A percentile compares a stretch with the other conserved stretches of the same genome.
phyloP scores from a whole-genome alignment of 2,797 vertebrate species.

The Xiphorhynchus erythropygius region DNA sequence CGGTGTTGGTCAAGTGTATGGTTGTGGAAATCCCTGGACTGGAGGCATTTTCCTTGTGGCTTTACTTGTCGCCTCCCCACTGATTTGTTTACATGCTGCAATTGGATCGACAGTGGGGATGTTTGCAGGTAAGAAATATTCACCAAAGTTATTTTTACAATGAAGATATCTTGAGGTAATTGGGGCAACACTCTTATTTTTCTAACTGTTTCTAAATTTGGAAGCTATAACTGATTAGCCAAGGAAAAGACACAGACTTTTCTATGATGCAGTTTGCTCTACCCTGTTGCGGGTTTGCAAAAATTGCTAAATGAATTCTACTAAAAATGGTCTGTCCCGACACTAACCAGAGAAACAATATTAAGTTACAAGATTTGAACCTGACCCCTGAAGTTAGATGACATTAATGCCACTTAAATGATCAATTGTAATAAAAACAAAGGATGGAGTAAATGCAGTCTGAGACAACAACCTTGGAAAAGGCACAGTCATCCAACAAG shows the following conservation, averaged over 20 bases:
- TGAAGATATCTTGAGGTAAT: rapidly evolving
- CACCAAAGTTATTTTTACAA: neutral
- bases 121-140: constrained; percentile 84
- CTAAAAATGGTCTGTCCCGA: neutral
- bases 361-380: neutral
- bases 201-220: neutral
- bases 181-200: neutral
- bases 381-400: neutral
- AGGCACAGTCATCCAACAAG: neutral
- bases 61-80: constrained; percentile 89
- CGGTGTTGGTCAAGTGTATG: constrained; percentile 91
- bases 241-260: neutral
- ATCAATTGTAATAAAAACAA: neutral
- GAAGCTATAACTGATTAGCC: neutral
- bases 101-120: constrained; percentile 90
- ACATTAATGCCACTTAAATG: neutral
- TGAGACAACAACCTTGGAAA: neutral
- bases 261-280: neutral
- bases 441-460: neutral
- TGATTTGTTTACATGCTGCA: constrained; percentile 88
- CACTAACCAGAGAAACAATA: neutral
- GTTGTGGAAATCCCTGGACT: constrained; percentile 93
- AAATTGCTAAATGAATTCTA: neutral
- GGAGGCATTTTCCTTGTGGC: constrained; percentile 89
- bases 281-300: neutral